These are phyloP conservation scores for Apolygus lucorum DNA, from an alignment of 1,140 invertebrate species.

Conservation along the genomic window DNA sequence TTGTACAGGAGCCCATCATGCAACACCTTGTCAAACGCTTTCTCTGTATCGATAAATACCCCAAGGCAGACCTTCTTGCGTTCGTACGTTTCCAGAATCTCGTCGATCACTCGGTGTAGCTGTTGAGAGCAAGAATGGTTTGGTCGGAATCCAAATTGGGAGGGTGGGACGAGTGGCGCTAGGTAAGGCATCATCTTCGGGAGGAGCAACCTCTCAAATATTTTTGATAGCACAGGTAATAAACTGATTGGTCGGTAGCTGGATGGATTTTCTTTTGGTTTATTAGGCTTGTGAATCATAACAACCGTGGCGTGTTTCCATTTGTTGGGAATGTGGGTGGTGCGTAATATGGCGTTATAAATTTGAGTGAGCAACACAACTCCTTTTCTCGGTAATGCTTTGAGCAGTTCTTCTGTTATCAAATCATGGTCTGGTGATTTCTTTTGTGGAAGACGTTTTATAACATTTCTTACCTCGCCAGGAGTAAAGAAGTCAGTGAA, in stretches of 20 bases:
- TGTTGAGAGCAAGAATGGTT: neutral
- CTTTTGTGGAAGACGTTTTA: no score
- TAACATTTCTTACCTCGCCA: no score
- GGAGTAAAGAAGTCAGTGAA: no score
- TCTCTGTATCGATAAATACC: conserved; percentile 10
- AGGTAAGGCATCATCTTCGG: neutral
- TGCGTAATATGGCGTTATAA: neutral
- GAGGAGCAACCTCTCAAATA: conserved; percentile 11
- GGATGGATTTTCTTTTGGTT: no score
- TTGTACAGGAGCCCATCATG: neutral
- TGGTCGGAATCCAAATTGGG: conserved; percentile 14
- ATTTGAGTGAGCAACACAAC: neutral
- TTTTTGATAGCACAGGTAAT: conserved; percentile 30
- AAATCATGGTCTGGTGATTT: no score
- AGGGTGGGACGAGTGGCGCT: neutral
- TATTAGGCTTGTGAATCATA: no score
- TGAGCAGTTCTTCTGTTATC: no score
- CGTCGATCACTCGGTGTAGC: neutral
- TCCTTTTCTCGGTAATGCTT: neutral
- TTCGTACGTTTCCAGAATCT: conserved; percentile 3
- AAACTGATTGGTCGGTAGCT: no score
- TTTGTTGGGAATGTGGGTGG: neutral
- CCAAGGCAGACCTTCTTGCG: neutral
- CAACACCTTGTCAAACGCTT: conserved; percentile 3
- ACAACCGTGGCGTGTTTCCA: neutral